Conservation (phyloP, 92 coral and sea anemone species). For the Zoanthus sociatus region DNA sequence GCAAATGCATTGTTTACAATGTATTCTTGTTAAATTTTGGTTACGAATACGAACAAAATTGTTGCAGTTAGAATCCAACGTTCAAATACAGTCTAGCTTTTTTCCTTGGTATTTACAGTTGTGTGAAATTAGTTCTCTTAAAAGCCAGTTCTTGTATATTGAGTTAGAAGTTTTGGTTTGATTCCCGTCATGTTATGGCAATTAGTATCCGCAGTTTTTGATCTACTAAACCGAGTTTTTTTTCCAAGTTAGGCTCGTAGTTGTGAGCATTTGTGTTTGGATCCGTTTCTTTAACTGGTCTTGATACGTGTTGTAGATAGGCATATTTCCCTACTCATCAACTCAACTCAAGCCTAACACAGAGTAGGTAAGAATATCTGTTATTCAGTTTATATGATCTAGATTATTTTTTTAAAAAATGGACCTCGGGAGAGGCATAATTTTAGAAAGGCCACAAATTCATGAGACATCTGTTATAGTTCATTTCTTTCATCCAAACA, state of each 20-base stretch:
- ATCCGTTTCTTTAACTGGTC: not conserved
- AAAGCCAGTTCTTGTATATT: not conserved
- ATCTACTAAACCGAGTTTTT: not conserved
- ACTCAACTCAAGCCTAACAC: too few relatives aligned
- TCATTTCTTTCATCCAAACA: constrained; percentile 51
- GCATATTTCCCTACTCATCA: too few relatives aligned
- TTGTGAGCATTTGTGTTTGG: not conserved
- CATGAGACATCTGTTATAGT: constrained; percentile 51
- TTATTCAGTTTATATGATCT: not conserved
- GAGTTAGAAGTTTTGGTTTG: not conserved
- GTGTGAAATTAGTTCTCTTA: not conserved
- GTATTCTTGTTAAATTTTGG: not conserved
- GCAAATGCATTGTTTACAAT: not conserved
- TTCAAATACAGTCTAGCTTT: not conserved
- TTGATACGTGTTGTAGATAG: not conserved
- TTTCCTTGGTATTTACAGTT: not conserved
- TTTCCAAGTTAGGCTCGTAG: not conserved
- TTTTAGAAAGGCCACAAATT: constrained; percentile 45
- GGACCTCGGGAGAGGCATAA: not conserved
- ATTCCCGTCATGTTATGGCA: not conserved
- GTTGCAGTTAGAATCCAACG: not conserved
- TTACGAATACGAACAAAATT: too few relatives aligned
- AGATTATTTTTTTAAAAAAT: not conserved
- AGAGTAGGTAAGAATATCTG: not conserved
- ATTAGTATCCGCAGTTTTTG: not conserved